Base-by-base conservation (phyloP, 2,113 vertebrate genomes). In the Laticauda colubrina region DNA sequence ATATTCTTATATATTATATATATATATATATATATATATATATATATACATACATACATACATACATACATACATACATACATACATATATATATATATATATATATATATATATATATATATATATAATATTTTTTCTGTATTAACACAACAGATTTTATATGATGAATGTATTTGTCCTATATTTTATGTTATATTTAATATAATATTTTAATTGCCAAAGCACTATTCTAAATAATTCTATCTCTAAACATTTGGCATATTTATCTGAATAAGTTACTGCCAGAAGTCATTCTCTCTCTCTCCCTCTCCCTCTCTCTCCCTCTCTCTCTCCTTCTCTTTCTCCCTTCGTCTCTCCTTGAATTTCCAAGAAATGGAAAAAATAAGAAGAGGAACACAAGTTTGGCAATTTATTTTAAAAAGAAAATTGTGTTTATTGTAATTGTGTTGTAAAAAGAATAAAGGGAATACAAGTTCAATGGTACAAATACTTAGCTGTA, bases 181-280 rank as follows among this genome's bases (percentile, higher is more conserved):
- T 94, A 95, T 94, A 90, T 45, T 95, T 96, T 94, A 93, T 69
- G 81, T 92, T 96, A 93, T 93, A 95, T 97, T 95, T 96, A 96
- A 97, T 91, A 88, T 94, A 97, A 94, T 90, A 94, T 92, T 97
- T 97, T 95, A 95, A 96, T 95, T 94, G 94, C 93, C 93, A 93
- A 53, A 90, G 94, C 55, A 95, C 95, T 96, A 94, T 92, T 96
- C 96, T 96, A 96, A 96, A 97, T 95, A 96, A 95, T 94, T 94
- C 93, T 96, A 94, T 91, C 96, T 97, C 94, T 95, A 93, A 95
- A 94, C 95, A 97, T 95, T 95, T 97, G 96, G 96, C 94, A 96
- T 88, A 92, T 96, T 89, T 95, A 96, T 96, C 96, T 97, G 96
- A 94, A 95, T 96, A 95, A 92, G 96, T 95, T 94, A 95, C 87